Evolutionary conservation across 2,113 vertebrate species (phyloP).

Genomic region (Psettodes erumei): DNA sequence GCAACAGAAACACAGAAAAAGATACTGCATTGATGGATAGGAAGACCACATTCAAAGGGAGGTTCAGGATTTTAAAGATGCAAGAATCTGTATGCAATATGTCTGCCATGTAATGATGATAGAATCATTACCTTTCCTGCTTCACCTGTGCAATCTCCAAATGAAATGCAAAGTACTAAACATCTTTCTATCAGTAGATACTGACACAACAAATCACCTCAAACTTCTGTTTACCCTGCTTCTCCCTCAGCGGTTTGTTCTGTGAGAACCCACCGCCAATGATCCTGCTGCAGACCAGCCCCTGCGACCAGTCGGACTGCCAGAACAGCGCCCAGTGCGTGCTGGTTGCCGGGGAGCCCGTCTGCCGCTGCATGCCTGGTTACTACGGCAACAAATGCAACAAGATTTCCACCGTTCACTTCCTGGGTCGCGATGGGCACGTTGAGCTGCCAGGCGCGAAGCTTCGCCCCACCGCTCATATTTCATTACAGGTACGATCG

Average conservation of each 20-base stretch:
- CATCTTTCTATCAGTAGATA: conserved; percentile 20
- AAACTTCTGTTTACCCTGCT: conserved; percentile 12
- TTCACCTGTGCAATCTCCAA: background rate
- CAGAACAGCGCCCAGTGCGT: conserved; percentile 95
- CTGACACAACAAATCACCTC: conserved; percentile 24
- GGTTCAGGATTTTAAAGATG: background rate
- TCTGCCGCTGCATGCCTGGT: conserved; percentile 93
- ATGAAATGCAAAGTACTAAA: conserved; percentile 1
- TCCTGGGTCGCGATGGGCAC: conserved; percentile 92
- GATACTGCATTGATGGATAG: background rate
- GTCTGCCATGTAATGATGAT: background rate
- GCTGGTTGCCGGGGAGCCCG: conserved; percentile 88
- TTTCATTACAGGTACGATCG: conserved; percentile 92
- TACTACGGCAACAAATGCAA: conserved; percentile 93
- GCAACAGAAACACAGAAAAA: background rate
- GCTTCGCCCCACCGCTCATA: conserved; percentile 91
- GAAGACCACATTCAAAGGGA: conserved; percentile 1
- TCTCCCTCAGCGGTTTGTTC: conserved; percentile 88
- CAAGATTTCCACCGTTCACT: conserved; percentile 95
- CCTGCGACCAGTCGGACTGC: conserved; percentile 95
- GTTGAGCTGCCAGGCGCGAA: conserved; percentile 90
- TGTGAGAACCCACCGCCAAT: conserved; percentile 96
- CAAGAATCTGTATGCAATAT: background rate
- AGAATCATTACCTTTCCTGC: background rate
- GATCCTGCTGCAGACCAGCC: conserved; percentile 98